Base-by-base conservation (phyloP, 2,797 vertebrate species). In the Momotus momota region DNA sequence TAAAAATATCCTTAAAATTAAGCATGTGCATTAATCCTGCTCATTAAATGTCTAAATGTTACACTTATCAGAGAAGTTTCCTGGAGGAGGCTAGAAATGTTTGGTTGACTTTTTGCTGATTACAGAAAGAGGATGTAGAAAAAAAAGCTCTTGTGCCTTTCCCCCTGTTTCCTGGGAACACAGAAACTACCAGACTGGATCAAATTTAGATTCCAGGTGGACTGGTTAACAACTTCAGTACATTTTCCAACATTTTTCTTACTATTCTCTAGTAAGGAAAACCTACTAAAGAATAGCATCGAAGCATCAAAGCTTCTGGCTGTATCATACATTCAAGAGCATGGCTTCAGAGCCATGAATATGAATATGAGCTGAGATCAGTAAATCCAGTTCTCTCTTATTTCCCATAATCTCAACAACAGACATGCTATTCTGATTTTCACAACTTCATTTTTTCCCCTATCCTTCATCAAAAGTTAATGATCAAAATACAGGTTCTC, bases 41-140 rank as follows among this genome's bases (percentile, higher is more conserved):
- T 94, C 93, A 90, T 91, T 94, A 94, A 80, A 13, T 61, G 70
- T 41, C 45, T 93, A 46, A 79, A 84, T 71, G 71, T 66, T 87
- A 35, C 31, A 86, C 88, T 96, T 94, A 96, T 90, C 94, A 73
- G 67, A 38, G 40, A 70, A 64, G 90, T 38, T 95, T 96, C 95
- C 96, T 90, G 91, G 41, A 95, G 77, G 26, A 81, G 88, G 11
- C 38, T 84, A 86, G 51, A 93, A 92, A 88, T 67, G 71, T 95
- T 93, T 95, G 60, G 52, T 60, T 94, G 86, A 90, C 87, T 49
- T 94, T 88, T 61, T 88, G 83, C 82, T 93, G 80, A 90, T 96
- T 94, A 90, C 43, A 86, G 66, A 94, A 91, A 81, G 82, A 94
- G 89, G 91, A 93, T 86, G 77, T 21, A 90, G 62, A n/a, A 91